Conservation (phyloP, 2,113 vertebrate genomes). For the Quiscalus mexicanus region DNA sequence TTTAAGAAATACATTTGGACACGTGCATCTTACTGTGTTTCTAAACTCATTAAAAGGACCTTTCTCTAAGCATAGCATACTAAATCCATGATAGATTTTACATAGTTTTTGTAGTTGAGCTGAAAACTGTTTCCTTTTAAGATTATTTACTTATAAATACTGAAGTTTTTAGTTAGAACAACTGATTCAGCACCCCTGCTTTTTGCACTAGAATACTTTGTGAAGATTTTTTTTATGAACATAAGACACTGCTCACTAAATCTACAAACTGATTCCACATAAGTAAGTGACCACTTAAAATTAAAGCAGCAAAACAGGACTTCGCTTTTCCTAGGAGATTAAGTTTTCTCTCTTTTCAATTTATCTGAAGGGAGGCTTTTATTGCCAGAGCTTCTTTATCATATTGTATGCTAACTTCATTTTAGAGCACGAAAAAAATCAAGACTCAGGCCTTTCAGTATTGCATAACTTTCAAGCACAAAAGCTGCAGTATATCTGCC, state of each 20-base stretch:
- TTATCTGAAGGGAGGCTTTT: neutral
- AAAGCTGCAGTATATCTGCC: neutral
- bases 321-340: neutral
- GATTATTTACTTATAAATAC: neutral
- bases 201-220: neutral
- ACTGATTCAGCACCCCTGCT: neutral
- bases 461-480: neutral
- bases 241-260: neutral
- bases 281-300: neutral
- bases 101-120: neutral
- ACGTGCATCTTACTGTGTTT: neutral
- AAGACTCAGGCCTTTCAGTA: neutral
- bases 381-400: neutral
- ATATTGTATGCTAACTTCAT: neutral
- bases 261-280: neutral
- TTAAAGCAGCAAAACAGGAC: neutral
- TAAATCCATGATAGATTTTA: neutral
- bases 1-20: neutral
- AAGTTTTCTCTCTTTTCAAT: neutral
- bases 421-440: neutral
- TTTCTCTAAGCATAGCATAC: neutral
- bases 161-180: neutral
- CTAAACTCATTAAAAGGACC: neutral
- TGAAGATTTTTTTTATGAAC: neutral
- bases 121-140: neutral